phyloP scores from a whole-genome alignment of 2,113 vertebrate genomes.

The Motacilla tschutschensis region DNA sequence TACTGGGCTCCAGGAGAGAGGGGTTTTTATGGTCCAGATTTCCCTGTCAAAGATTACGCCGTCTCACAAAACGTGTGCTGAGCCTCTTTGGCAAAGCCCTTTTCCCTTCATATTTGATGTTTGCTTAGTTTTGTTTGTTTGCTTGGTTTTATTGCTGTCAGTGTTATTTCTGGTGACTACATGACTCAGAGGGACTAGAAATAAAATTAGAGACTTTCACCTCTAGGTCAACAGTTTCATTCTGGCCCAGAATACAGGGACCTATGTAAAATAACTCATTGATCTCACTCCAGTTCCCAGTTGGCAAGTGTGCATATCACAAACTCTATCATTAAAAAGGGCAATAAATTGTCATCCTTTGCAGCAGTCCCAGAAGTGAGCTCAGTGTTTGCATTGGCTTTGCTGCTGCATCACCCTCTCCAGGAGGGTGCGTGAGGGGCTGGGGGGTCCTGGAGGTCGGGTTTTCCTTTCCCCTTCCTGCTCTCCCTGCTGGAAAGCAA shows the following conservation, averaged over 20 bases:
- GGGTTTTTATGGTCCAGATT: conserved; percentile 6
- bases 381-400: conserved; percentile 22
- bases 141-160: conserved; percentile 48
- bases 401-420: background rate
- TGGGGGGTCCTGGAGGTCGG: background rate
- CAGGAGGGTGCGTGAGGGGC: background rate
- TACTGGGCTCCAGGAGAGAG: conserved; percentile 7
- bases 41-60: conserved; percentile 15
- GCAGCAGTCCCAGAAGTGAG: conserved; percentile 44
- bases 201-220: conserved; percentile 61
- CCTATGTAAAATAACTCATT: conserved; percentile 56
- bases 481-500: background rate
- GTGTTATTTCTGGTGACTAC: conserved; percentile 65
- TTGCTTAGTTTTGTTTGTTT: conserved; percentile 65
- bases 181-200: conserved; percentile 50
- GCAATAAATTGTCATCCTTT: conserved; percentile 48
- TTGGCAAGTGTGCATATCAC: conserved; percentile 40
- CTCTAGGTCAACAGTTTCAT: conserved; percentile 53
- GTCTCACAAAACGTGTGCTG: conserved; percentile 16
- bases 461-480: background rate
- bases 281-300: conserved; percentile 48
- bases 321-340: conserved; percentile 21
- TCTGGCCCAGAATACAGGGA: conserved; percentile 38
- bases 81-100: conserved; percentile 36
- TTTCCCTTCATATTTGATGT: conserved; percentile 46